Conservation (phyloP, 92 coral and sea anemone species). For the Ricordea florida region DNA sequence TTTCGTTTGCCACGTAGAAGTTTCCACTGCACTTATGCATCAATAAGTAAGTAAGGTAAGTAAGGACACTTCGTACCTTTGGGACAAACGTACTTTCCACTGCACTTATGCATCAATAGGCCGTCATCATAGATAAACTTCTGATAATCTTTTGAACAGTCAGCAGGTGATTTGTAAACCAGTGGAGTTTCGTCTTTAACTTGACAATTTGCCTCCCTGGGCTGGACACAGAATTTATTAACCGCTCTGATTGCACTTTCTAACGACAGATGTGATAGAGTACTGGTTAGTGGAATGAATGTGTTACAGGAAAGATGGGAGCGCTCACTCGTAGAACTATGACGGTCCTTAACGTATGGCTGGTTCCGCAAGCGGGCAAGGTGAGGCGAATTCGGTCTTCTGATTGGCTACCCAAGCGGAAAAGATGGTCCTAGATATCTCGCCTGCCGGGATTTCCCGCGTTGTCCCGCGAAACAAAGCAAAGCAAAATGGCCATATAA, state of each 20-base stretch:
- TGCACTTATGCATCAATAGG: conserved; percentile 38
- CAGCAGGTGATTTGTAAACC: conserved; percentile 15
- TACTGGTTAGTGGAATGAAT: background rate
- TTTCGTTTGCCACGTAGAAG: too few relatives aligned
- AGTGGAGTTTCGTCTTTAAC: conserved; percentile 32
- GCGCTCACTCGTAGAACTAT: background rate
- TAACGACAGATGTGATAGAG: too few relatives aligned
- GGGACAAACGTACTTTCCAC: conserved; percentile 55
- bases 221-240: conserved; percentile 37
- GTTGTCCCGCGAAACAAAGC: too few relatives aligned
- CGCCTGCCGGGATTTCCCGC: too few relatives aligned
- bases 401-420: too few relatives aligned
- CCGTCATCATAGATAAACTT: conserved; percentile 17
- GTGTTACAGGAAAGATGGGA: background rate
- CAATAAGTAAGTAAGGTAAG: too few relatives aligned
- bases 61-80: conserved; percentile 17
- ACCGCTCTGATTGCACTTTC: conserved; percentile 42
- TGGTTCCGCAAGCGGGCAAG: too few relatives aligned
- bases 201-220: conserved; percentile 31
- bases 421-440: too few relatives aligned
- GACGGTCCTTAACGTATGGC: background rate
- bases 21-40: too few relatives aligned
- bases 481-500: too few relatives aligned
- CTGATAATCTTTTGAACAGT: conserved; percentile 12
- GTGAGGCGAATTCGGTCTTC: too few relatives aligned